Evolutionary conservation across 2,888 invertebrate species (phyloP), one percentile per base, ranked within the genome.

Genomic region (Melitaea athalia): DNA sequence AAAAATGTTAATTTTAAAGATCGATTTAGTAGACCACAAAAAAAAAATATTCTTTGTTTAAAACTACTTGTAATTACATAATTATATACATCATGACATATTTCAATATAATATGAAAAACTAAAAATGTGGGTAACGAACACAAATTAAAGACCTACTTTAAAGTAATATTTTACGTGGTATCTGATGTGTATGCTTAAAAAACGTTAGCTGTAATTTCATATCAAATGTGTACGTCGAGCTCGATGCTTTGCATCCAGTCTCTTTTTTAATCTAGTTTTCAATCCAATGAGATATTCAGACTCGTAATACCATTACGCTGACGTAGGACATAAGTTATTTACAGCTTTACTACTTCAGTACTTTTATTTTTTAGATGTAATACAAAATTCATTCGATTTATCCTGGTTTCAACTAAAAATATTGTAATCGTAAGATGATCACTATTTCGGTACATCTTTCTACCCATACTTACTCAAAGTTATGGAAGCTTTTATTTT

Each of bases 241-340:
- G 11, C 57, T 38, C 42, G 57, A 57, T 42, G 57, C 57, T 57
- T 57, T 57, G 57, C 57, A 14, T n/a, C 31, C 57, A 15, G 57
- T 15, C 42, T 57, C 57, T 57, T 57, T 57, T 57, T 57, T 15
- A 57, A 57, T 42, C 42, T 42, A 57, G 57, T 38, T 42, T 57
- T 57, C 57, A 57, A 57, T 57, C 57, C 57, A 42, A 57, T 33
- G 53, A 33, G 33, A 55, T 33, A 31, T 42, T 15, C 42, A 57
- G 42, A 38, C 38, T 33, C 14, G 57, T 15, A 57, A 57, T 57
- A 57, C 57, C 57, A 57, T 57, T 57, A 57, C 57, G 53, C 33
- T 11, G 15, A 33, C 15, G 15, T 8, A 15, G 42, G 15, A 57
- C 42, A 42, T n/a, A 57, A 57, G 15, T 42, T 57, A 57, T 15